Conservation (phyloP, 2,797 vertebrate species). For the Cichlasoma orientale region DNA sequence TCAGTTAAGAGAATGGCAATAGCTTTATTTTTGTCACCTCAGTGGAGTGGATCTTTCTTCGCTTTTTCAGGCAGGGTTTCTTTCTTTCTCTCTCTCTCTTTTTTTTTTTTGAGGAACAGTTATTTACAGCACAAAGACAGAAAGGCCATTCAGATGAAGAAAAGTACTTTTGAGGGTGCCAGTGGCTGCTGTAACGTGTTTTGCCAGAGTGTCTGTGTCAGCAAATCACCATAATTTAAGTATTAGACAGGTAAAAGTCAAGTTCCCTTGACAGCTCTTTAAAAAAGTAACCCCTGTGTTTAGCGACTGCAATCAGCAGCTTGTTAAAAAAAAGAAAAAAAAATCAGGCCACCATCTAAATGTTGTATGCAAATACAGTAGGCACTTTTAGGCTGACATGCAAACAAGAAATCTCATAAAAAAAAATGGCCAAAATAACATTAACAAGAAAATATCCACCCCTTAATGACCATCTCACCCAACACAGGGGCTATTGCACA, state of each 20-base stretch:
- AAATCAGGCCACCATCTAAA: neutral
- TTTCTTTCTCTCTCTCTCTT: neutral
- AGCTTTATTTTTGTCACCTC: neutral
- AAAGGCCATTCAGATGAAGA: conserved; percentile 16
- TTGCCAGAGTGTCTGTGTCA: conserved; percentile 47
- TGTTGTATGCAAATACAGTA: neutral
- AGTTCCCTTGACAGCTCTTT: conserved; percentile 16
- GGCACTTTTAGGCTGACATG: neutral
- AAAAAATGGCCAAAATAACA: conserved; percentile 6
- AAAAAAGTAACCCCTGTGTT: neutral
- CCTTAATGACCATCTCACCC: conserved; percentile 49
- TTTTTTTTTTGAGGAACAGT: neutral
- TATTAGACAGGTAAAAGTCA: conserved; percentile 22
- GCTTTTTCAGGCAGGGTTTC: neutral
- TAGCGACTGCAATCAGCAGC: neutral
- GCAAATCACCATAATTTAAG: conserved; percentile 24
- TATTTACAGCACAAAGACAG: neutral
- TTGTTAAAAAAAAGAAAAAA: neutral
- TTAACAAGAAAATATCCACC: conserved; percentile 47
- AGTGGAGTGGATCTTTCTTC: neutral
- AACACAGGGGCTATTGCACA: conserved; percentile 34
- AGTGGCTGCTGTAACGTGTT: conserved; percentile 28
- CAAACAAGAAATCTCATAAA: neutral
- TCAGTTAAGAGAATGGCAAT: neutral
- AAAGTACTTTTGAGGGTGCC: conserved; percentile 7